Base-by-base conservation (phyloP, 1,140 invertebrate species). In the Calliphora vicina region DNA sequence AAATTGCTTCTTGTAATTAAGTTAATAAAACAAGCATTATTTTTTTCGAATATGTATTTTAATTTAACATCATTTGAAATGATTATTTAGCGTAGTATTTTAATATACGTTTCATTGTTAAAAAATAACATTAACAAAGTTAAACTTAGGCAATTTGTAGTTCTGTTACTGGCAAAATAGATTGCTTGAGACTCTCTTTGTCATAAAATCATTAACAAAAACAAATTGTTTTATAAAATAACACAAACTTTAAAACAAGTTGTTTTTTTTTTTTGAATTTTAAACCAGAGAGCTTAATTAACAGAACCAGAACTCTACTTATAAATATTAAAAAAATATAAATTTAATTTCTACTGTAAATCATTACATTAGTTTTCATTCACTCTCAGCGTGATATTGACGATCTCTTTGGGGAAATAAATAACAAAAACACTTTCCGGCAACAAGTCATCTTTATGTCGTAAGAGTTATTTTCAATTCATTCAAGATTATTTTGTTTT, bases 111-210 rank as follows among this genome's bases (percentile, higher is more conserved):
- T 23, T 67, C 61, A 67, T 67, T 67, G 61, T 67, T 67, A 67
- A 67, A 57, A 67, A 67, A 67, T 67, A 67, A 67, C 20, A 67
- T 67, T 67, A 67, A 67, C 61, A 67, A 67, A 67, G 20, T 23
- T 67, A 10, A 67, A 67, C 61, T 67, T 25, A 67, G n/a, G 23
- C 61, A 23, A 25, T 67, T 67, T 67, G 3, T n/a, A 57, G 15
- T n/a, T 17, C n/a, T 57, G 50, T 57, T n/a, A n/a, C 6, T 57
- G 6, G n/a, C 50, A 57, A 17, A 17, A 17, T 1, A 57, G 13
- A 57, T 57, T 57, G 50, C 50, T 5, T 1, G 15, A n/a, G 15
- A n/a, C 50, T 17, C 50, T 57, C 50, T n/a, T n/a, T 57, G 50
- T 15, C n/a, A 57, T 15, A n/a, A n/a, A 17, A 57, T 57, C 50